Conservation (phyloP, 2,113 vertebrate species). For the Phalacrocorax pelagicus region DNA sequence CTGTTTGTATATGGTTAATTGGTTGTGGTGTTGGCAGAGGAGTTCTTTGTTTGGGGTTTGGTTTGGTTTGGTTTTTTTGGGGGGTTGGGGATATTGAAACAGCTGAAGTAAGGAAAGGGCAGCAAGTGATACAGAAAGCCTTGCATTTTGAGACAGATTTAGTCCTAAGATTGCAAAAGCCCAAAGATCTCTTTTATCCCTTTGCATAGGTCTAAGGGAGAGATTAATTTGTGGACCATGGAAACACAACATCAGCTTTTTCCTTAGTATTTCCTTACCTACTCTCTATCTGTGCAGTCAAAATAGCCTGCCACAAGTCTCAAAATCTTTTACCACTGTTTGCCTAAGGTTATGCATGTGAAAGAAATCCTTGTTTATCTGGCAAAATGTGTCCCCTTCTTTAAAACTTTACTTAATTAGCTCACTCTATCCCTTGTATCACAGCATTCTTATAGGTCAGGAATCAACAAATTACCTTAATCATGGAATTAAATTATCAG, state of each 20-base stretch:
- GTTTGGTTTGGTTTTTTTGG: not conserved
- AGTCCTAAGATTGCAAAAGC: not conserved
- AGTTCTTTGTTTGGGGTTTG: not conserved
- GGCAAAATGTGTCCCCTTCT: not conserved
- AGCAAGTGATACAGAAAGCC: not conserved
- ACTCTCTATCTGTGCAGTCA: not conserved
- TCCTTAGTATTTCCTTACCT: not conserved
- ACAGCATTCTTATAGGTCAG: not conserved
- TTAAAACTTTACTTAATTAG: not conserved
- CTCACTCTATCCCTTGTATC: not conserved
- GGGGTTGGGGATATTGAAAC: not conserved
- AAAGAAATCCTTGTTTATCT: not conserved
- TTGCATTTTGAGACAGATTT: not conserved
- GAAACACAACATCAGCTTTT: not conserved
- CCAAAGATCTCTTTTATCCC: not conserved
- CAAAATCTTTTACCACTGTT: not conserved
- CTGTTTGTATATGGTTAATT: not conserved
- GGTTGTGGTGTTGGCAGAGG: not conserved
- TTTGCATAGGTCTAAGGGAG: not conserved
- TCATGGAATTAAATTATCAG: not conserved
- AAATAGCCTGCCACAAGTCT: not conserved
- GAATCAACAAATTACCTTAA: not conserved
- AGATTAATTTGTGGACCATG: not conserved
- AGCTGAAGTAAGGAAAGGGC: not conserved
- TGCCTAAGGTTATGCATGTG: not conserved